phyloP scores from a whole-genome alignment of 2,797 vertebrate species.

The Leptodactylus fallax region DNA sequence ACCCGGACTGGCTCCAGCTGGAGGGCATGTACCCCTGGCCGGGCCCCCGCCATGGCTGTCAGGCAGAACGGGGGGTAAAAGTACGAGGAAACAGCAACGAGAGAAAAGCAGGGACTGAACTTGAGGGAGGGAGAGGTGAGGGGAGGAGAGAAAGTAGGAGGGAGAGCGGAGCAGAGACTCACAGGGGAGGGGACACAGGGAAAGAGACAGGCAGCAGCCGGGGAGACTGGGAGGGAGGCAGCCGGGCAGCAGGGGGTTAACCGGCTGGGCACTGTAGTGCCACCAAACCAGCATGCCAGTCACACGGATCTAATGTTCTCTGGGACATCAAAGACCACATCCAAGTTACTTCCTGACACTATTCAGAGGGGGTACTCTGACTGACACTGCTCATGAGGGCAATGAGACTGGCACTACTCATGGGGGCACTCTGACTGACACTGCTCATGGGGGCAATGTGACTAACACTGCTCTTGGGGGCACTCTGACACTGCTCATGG shows the following conservation, averaged over 20 bases:
- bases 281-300: no score
- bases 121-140: neutral
- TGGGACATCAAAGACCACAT: no score
- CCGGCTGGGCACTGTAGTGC: neutral
- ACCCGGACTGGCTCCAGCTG: slow-evolving; percentile 90
- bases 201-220: neutral
- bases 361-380: no score
- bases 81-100: slow-evolving; percentile 33
- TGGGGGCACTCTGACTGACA: neutral
- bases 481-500: neutral
- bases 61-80: slow-evolving; percentile 63
- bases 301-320: no score
- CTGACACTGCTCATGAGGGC: no score
- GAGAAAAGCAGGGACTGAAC: slow-evolving; percentile 32
- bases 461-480: no score
- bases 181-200: neutral
- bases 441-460: no score
- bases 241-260: neutral
- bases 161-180: slow-evolving; percentile 13
- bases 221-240: neutral
- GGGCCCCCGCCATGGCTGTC: slow-evolving; percentile 88
- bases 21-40: slow-evolving; percentile 89
- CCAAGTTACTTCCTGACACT: no score
- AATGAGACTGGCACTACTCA: no score
- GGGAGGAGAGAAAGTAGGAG: slow-evolving; percentile 25